phyloP scores from a whole-genome alignment of 2,113 vertebrate species.

The Albula glossodonta region DNA sequence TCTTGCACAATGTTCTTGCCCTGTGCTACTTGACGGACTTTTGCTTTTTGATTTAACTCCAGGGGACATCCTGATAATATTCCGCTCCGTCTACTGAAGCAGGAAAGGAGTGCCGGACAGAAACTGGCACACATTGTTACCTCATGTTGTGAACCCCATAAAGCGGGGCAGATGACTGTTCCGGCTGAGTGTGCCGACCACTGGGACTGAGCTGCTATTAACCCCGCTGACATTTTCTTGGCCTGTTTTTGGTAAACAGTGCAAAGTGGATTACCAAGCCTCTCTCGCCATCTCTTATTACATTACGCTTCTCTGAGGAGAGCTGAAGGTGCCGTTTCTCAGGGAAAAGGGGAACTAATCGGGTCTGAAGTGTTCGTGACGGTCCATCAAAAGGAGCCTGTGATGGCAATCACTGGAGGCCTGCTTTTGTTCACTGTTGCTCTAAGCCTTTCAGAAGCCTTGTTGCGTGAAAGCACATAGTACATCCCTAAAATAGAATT shows the following conservation, averaged over 20 bases:
- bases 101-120: background rate
- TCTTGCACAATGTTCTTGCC: background rate
- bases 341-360: background rate
- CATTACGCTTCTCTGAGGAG: slow-evolving; percentile 14
- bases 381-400: background rate
- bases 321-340: background rate
- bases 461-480: too few relatives aligned
- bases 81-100: background rate
- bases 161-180: background rate
- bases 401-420: background rate
- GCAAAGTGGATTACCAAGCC: slow-evolving; percentile 37
- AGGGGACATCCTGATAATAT: background rate
- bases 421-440: background rate
- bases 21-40: background rate
- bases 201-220: slow-evolving; percentile 24
- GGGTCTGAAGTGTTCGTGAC: background rate
- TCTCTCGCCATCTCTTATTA: slow-evolving; percentile 31
- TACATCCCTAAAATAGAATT: background rate
- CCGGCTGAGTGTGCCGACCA: background rate
- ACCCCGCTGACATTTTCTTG: slow-evolving; percentile 21
- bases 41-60: background rate
- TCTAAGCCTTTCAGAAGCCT: background rate
- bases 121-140: background rate
- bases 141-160: background rate
- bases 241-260: slow-evolving; percentile 30